Base-by-base conservation (phyloP, 2,113 vertebrate genomes). In the Sceloporus tristichus region DNA sequence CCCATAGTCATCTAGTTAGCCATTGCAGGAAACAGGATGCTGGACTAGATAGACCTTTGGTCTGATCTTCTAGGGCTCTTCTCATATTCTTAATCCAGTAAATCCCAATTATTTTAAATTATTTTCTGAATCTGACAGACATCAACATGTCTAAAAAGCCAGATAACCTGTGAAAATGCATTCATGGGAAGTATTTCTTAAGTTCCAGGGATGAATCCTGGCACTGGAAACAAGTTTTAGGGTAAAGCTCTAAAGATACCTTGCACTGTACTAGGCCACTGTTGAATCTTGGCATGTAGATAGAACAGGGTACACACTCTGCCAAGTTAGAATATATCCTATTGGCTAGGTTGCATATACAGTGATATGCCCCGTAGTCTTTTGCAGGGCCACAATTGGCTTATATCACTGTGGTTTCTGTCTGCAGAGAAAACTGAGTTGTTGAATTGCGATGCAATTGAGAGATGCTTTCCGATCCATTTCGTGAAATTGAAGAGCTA, bases 361-460 rank as follows among this genome's bases (percentile, higher is more conserved):
- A 92, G 88, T 40, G 29, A 79, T 56, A 71, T 70, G 77, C 53
- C 54, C 90, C 82, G 89, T 75, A 88, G 92, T 91, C 91, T 90
- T 85, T 82, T 34, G 71, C 34, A 68, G 48, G 6, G 40, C 90
- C 13, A 10, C 53, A 68, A 29, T 3, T 87, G 29, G 82, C 86
- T 97, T 96, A 99, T 93, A 99, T 96, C 92, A 98, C 91, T 0
- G 97, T 97, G 92, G 98, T 98, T 95, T 99, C 98, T 0, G 98
- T 98, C 95, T 99, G 98, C 94, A 98, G 94, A 93, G 98, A 97
- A 73, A 98, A 99, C 84, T 96, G 97, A 29, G 98, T 95, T 29
- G 97, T 95, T 81, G 96, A 97, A 94, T 97, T 96, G 0, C 97
- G 93, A 88, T 95, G 96, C 18, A 95, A 94, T 16, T 96, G 97